Conservation (phyloP, 64 coral and sea anemone genomes). For the Actinia equina region DNA sequence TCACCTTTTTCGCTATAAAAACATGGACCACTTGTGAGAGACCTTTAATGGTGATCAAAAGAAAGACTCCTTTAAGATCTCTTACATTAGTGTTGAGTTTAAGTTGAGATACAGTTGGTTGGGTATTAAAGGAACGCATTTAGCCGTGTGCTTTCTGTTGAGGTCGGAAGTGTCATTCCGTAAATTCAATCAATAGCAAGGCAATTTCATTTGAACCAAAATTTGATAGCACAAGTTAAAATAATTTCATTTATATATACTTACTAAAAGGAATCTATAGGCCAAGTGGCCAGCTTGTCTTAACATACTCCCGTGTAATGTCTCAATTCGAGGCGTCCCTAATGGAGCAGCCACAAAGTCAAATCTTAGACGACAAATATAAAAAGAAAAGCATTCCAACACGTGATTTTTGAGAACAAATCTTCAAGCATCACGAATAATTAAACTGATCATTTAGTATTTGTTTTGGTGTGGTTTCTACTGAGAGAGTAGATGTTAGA, state of each 20-base stretch:
- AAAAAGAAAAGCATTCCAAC: neutral
- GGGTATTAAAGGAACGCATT: neutral
- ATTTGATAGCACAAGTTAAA: neutral
- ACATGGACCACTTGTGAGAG: neutral
- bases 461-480: slow-evolving; percentile 10
- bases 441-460: neutral
- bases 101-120: neutral
- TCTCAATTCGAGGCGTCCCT: neutral
- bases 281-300: neutral
- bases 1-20: neutral
- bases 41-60: neutral
- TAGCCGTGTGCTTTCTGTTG: neutral
- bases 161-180: neutral
- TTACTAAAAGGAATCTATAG: neutral
- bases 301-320: no score
- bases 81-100: neutral
- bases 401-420: neutral
- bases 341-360: neutral
- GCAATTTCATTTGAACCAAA: neutral
- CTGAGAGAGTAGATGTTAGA: neutral
- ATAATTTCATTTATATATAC: neutral
- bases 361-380: neutral
- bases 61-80: neutral
- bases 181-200: neutral
- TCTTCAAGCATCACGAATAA: slow-evolving; percentile 7